phyloP scores from a whole-genome alignment of 2,113 vertebrate genomes.

The Tor tambroides region DNA sequence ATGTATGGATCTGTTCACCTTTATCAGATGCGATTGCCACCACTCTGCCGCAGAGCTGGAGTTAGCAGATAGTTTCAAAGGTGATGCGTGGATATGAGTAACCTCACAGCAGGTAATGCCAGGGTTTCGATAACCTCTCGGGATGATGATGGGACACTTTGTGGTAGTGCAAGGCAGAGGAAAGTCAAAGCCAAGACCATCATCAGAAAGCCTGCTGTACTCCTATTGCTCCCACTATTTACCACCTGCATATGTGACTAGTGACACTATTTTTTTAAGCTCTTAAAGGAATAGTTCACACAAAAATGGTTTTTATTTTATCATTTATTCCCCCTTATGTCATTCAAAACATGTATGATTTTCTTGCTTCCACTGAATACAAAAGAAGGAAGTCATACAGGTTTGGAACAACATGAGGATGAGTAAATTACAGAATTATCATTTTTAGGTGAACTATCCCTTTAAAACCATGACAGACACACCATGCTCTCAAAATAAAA shows the following conservation, averaged over 20 bases:
- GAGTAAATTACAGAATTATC: no score
- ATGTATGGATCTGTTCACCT: slow-evolving; percentile 30
- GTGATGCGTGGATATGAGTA: neutral
- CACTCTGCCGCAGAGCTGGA: neutral
- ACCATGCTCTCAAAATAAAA: no score
- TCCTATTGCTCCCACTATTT: neutral
- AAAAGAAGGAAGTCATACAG: neutral
- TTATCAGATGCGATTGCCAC: slow-evolving; percentile 36
- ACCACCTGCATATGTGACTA: neutral
- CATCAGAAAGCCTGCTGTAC: neutral
- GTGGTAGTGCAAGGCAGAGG: neutral
- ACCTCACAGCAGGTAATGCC: neutral
- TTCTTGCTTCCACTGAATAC: neutral
- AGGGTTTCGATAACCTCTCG: slow-evolving; percentile 16
- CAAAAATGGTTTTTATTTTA: neutral
- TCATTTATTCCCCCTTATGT: neutral
- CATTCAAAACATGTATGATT: neutral
- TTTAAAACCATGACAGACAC: no score
- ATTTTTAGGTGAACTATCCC: no score
- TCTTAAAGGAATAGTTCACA: neutral
- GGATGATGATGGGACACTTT: slow-evolving; percentile 12
- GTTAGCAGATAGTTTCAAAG: slow-evolving; percentile 7
- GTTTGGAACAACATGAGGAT: neutral
- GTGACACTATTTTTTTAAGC: neutral
- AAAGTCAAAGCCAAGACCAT: neutral